These are phyloP conservation scores for Protophormia terraenovae DNA, from an alignment of 2,888 invertebrate genomes.

Conservation along the genomic window DNA sequence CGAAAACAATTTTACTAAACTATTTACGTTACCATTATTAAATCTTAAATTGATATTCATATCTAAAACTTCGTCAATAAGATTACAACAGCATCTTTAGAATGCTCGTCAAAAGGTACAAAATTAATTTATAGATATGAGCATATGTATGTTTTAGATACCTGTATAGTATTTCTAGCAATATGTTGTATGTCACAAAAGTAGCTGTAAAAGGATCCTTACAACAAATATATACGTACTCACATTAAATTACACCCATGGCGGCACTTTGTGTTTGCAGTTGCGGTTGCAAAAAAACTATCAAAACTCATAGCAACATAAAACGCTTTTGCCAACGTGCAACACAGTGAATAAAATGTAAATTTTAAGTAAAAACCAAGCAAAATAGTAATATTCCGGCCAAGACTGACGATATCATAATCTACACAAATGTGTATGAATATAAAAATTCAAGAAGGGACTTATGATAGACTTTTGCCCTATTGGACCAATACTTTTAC, in stretches of 20 bases:
- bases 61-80: neutral
- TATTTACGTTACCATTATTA: neutral
- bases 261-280: conserved; percentile 42
- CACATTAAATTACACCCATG: conserved; percentile 26
- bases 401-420: too few relatives aligned
- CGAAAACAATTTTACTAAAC: conserved; percentile 31
- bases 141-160: conserved; percentile 30
- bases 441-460: too few relatives aligned
- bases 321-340: too few relatives aligned
- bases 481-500: too few relatives aligned
- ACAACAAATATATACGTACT: conserved; percentile 4
- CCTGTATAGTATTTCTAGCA: too few relatives aligned
- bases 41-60: neutral
- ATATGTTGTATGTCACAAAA: too few relatives aligned
- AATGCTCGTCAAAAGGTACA: conserved; percentile 3
- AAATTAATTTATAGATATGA: neutral
- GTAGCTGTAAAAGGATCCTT: neutral
- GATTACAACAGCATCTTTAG: neutral
- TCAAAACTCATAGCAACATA: neutral
- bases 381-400: too few relatives aligned
- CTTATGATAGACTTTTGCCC: too few relatives aligned
- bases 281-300: conserved; percentile 19
- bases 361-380: too few relatives aligned
- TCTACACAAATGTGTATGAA: too few relatives aligned
- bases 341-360: too few relatives aligned